These are phyloP conservation scores for Poeciliopsis turneri DNA, from an alignment of 2,797 vertebrate genomes.

Conservation along the genomic window DNA sequence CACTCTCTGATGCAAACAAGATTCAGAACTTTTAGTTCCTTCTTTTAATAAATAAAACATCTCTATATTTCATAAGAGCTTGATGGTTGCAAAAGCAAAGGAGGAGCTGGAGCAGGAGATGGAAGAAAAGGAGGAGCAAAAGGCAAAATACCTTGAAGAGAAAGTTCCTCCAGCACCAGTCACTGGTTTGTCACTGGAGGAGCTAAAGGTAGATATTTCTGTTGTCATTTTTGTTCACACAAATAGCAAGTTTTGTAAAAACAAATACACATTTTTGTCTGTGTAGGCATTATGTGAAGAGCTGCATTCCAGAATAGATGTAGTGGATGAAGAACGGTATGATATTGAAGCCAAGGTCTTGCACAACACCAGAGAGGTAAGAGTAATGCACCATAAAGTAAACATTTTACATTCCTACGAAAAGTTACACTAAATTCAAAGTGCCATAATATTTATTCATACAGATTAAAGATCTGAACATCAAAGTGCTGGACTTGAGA, in stretches of 20 bases:
- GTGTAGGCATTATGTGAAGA: slow-evolving; percentile 89
- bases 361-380: slow-evolving; percentile 93
- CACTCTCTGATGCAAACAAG: background rate
- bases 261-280: background rate
- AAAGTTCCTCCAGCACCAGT: slow-evolving; percentile 80
- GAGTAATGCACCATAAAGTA: background rate
- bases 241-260: background rate
- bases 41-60: background rate
- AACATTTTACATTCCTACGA: no score
- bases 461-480: slow-evolving; percentile 95
- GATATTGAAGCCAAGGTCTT: slow-evolving; percentile 94
- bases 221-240: background rate
- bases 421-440: background rate
- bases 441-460: background rate
- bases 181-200: slow-evolving; percentile 80
- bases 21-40: background rate
- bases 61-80: slow-evolving; percentile 78
- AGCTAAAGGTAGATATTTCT: slow-evolving; percentile 83
- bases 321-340: slow-evolving; percentile 95
- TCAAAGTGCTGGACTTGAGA: slow-evolving; percentile 93
- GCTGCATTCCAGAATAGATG: slow-evolving; percentile 88
- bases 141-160: slow-evolving; percentile 87
- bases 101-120: slow-evolving; percentile 93
- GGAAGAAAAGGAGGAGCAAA: slow-evolving; percentile 88
- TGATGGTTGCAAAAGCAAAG: slow-evolving; percentile 93